Evolutionary conservation across 2,113 vertebrate genomes (phyloP).

Genomic region (Elanoides forficatus): DNA sequence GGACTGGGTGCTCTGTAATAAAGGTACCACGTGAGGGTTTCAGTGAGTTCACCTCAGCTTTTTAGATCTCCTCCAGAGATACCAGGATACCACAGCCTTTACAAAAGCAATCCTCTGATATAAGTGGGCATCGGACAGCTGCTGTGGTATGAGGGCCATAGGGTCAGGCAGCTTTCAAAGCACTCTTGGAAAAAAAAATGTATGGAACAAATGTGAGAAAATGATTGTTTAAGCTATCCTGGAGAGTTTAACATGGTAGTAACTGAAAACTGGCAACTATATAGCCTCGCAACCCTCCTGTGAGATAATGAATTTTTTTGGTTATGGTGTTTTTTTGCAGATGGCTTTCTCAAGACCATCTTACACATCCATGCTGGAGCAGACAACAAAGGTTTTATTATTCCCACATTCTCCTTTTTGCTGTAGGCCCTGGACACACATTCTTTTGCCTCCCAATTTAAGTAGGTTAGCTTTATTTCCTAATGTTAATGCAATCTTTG

Average conservation of each 20-base stretch:
- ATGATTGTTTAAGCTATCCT: not conserved
- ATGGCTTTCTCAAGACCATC: not conserved
- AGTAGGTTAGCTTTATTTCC: not conserved
- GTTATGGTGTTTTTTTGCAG: not conserved
- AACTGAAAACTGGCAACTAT: not conserved
- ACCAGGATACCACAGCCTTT: not conserved
- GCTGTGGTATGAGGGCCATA: not conserved
- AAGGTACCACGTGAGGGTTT: not conserved
- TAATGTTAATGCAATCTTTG: not conserved
- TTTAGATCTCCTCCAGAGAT: not conserved
- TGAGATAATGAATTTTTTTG: not conserved
- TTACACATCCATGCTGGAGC: not conserved
- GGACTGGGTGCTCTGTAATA: not conserved
- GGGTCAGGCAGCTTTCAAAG: not conserved
- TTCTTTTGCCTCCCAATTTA: not conserved
- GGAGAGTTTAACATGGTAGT: not conserved
- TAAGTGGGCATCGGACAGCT: not conserved
- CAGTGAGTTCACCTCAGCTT: not conserved
- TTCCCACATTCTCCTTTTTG: not conserved
- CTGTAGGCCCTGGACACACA: not conserved
- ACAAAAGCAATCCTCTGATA: not conserved
- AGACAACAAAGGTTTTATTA: not conserved
- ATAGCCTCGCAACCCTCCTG: not conserved
- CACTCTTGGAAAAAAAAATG: not conserved
- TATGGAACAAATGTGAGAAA: not conserved